Evolutionary conservation across 2,113 vertebrate species (phyloP).

Genomic region (Enhydra lutris): DNA sequence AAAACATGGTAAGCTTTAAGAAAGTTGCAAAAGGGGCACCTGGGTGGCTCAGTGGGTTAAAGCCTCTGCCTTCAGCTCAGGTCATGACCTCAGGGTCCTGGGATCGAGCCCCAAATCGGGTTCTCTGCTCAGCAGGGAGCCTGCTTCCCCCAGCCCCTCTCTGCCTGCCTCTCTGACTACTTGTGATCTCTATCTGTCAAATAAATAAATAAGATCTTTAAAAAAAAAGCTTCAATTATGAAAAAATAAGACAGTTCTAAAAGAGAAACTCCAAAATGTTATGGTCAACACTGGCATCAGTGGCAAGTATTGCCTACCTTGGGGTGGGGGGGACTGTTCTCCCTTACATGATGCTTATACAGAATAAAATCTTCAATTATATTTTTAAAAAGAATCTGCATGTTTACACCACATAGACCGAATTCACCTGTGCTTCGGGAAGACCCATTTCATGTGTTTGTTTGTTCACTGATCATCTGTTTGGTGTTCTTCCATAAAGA

Average conservation of each 20-base stretch:
- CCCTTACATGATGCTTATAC: not conserved
- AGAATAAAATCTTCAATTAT: not conserved
- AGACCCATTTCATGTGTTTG: not conserved
- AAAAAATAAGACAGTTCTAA: not conserved
- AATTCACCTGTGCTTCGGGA: not conserved
- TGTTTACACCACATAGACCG: fast-evolving
- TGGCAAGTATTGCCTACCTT: not conserved
- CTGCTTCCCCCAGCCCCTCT: too few relatives aligned
- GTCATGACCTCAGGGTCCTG: too few relatives aligned
- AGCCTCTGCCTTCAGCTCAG: too few relatives aligned
- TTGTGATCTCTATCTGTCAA: too few relatives aligned
- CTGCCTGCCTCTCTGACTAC: too few relatives aligned
- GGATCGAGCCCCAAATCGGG: too few relatives aligned
- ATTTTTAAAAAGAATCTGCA: not conserved
- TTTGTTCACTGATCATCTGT: not conserved
- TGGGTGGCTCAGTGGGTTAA: too few relatives aligned
- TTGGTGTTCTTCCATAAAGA: not conserved
- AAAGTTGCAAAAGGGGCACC: not conserved
- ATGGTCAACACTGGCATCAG: not conserved
- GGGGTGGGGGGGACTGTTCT: not conserved
- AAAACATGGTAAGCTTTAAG: not conserved
- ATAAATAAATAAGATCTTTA: too few relatives aligned
- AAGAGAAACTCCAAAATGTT: not conserved
- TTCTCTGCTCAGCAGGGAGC: too few relatives aligned
- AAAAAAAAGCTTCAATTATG: too few relatives aligned